Evolutionary conservation across 1,140 invertebrate species (phyloP).

Genomic region (Sitobion miscanthi): DNA sequence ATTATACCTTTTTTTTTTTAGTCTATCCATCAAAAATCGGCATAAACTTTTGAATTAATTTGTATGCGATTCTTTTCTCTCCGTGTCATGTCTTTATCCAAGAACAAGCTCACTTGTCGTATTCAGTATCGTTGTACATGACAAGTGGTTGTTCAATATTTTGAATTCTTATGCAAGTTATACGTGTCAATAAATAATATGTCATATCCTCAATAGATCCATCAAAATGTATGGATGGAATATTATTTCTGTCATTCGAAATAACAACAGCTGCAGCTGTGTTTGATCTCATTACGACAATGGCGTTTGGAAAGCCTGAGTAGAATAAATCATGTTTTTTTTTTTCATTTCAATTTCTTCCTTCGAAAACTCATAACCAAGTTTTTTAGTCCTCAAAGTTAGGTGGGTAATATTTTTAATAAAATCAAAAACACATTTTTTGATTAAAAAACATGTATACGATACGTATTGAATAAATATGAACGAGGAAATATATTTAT

Average conservation of each 20-base stretch:
- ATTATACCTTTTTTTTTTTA: not conserved
- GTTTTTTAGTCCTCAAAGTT: not conserved
- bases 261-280: not conserved
- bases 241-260: not conserved
- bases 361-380: not conserved
- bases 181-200: slow-evolving; percentile 4
- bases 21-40: not conserved
- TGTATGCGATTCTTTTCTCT: not conserved
- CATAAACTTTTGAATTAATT: not conserved
- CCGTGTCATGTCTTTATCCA: not conserved
- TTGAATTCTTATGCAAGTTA: not conserved
- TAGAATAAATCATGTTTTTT: not conserved
- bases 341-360: not conserved
- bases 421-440: not conserved
- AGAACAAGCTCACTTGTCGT: not conserved
- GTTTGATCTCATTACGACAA: not conserved
- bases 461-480: not conserved
- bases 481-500: not conserved
- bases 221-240: not conserved
- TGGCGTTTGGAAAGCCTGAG: not conserved
- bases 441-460: not conserved
- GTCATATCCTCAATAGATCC: not conserved
- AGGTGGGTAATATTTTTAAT: not conserved
- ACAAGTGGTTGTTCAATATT: not conserved
- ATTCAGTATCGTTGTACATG: not conserved